Evolutionary conservation across 2,888 invertebrate genomes (phyloP).

Genomic region (Coenonympha arcania): DNA sequence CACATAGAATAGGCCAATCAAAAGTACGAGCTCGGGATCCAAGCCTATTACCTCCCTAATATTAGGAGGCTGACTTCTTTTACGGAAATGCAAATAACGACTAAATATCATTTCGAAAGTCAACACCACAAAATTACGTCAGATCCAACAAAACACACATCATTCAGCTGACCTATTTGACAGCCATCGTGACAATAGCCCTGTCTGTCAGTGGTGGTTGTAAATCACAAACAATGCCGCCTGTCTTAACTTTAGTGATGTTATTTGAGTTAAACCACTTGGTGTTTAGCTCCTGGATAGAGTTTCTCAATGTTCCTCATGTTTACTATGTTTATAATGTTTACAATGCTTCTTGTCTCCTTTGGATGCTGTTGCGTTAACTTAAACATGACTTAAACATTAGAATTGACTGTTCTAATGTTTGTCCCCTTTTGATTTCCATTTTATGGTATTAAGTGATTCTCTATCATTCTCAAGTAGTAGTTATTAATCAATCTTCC

Average conservation of each 20-base stretch:
- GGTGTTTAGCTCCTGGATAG: not conserved
- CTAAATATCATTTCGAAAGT: not conserved
- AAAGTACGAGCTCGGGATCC: no score
- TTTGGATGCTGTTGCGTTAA: not conserved
- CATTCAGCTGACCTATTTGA: slow-evolving; percentile 22
- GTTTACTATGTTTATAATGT: slow-evolving; percentile 2
- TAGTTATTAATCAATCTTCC: no score
- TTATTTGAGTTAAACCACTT: slow-evolving; percentile 1
- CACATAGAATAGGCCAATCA: no score
- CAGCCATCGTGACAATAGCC: slow-evolving; percentile 14
- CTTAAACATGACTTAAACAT: not conserved
- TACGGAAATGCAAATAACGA: not conserved
- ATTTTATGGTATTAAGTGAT: not conserved
- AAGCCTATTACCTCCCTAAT: no score
- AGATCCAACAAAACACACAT: not conserved
- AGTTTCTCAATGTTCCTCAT: slow-evolving; percentile 6
- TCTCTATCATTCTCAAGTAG: no score
- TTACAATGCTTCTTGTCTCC: not conserved
- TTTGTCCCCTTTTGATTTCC: not conserved
- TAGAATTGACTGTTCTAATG: not conserved
- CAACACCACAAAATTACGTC: not conserved
- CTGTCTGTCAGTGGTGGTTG: slow-evolving; percentile 16
- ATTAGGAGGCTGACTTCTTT: no score
- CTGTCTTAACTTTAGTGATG: slow-evolving; percentile 9
- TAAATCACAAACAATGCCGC: slow-evolving; percentile 25